Conservation (phyloP, 2,113 vertebrate genomes). For the Indicator indicator region DNA sequence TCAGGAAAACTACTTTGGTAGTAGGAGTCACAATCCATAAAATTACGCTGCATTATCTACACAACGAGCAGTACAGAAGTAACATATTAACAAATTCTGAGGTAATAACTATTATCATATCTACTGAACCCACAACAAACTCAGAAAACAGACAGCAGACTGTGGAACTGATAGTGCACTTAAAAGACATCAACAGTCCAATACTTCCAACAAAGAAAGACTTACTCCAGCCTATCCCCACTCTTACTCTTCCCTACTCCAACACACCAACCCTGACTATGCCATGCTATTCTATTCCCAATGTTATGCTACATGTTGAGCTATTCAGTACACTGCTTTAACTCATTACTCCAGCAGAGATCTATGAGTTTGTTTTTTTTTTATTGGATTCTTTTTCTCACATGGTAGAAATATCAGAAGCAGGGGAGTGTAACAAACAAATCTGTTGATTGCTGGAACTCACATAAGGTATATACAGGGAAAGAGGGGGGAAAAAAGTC, state of each 20-base stretch:
- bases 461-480: rapidly evolving
- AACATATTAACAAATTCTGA: background rate
- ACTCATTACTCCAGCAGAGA: background rate
- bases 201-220: background rate
- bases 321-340: background rate
- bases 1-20: background rate
- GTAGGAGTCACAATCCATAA: background rate
- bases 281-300: background rate
- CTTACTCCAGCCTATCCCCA: background rate
- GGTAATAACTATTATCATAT: background rate
- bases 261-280: background rate
- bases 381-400: background rate
- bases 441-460: background rate
- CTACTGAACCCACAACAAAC: background rate
- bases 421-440: background rate
- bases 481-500: rapidly evolving
- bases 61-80: background rate
- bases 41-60: background rate
- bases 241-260: background rate
- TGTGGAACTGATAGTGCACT: background rate
- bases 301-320: background rate
- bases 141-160: background rate
- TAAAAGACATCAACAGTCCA: background rate
- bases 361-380: rapidly evolving
- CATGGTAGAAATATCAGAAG: background rate